Evolutionary conservation across 2,797 vertebrate genomes (phyloP).

Genomic region (Onychomys leucogaster): DNA sequence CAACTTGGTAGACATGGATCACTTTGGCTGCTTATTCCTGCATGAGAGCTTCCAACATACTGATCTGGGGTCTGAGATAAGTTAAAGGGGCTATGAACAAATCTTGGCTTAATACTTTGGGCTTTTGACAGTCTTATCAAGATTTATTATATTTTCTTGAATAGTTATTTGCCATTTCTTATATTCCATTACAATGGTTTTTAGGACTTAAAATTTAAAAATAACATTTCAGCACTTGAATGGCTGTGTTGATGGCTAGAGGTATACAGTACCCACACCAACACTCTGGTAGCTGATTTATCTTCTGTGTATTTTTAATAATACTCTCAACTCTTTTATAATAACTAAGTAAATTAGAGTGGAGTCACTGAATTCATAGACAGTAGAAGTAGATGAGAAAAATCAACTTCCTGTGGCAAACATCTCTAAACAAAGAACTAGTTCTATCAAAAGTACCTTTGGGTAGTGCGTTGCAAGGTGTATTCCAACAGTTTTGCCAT

Average conservation of each 20-base stretch:
- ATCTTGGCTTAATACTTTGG: not conserved
- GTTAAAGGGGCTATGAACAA: not conserved
- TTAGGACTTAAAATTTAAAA: not conserved
- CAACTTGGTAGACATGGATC: not conserved
- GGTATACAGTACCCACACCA: not conserved
- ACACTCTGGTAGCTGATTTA: not conserved
- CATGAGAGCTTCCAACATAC: not conserved
- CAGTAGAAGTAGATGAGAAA: conserved; percentile 16
- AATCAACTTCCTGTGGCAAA: conserved; percentile 16
- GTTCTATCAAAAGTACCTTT: not conserved
- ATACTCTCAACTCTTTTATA: not conserved
- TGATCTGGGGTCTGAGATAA: not conserved
- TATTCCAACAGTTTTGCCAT: not conserved
- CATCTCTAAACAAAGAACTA: conserved; percentile 16
- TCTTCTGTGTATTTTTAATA: not conserved
- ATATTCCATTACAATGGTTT: not conserved
- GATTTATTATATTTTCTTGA: conserved; percentile 35
- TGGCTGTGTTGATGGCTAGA: not conserved
- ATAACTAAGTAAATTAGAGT: conserved; percentile 7
- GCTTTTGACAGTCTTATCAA: not conserved
- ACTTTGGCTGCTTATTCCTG: not conserved
- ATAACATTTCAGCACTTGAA: not conserved
- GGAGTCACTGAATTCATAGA: not conserved
- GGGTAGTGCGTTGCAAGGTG: not conserved
- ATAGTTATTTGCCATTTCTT: not conserved